Evolutionary conservation across 2,113 vertebrate species (phyloP).

Genomic region (Xyliphius kryptos): DNA sequence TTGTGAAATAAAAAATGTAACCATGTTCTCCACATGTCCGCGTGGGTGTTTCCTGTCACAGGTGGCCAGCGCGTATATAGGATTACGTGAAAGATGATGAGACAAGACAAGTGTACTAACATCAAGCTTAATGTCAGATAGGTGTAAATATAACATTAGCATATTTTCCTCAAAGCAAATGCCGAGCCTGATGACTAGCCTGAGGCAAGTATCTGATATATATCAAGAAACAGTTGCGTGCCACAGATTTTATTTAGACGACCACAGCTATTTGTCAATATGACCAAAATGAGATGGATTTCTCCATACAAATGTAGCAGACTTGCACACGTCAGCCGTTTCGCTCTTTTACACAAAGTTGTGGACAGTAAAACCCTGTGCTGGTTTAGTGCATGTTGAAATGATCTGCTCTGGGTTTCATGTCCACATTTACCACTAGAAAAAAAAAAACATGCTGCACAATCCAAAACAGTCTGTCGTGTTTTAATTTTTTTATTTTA

Average conservation of each 20-base stretch:
- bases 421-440: conserved; percentile 30
- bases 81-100: no score
- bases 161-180: no score
- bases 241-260: conserved; percentile 2
- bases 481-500: no score
- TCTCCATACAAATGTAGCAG: neutral
- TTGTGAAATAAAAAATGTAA: no score
- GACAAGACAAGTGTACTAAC: no score
- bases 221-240: neutral
- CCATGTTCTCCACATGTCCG: no score
- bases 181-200: no score
- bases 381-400: conserved; percentile 33
- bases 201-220: no score
- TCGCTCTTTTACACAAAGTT: conserved; percentile 19
- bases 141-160: no score
- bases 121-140: no score
- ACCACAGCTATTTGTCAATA: conserved; percentile 19
- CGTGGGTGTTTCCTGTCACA: no score
- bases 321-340: conserved; percentile 11
- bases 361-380: conserved; percentile 21
- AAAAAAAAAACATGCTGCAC: conserved; percentile 44
- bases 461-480: conserved; percentile 40
- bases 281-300: neutral
- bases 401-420: conserved; percentile 30
- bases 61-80: no score